Conservation (phyloP, 2,113 vertebrate species). For the Thunnus maccoyii region DNA sequence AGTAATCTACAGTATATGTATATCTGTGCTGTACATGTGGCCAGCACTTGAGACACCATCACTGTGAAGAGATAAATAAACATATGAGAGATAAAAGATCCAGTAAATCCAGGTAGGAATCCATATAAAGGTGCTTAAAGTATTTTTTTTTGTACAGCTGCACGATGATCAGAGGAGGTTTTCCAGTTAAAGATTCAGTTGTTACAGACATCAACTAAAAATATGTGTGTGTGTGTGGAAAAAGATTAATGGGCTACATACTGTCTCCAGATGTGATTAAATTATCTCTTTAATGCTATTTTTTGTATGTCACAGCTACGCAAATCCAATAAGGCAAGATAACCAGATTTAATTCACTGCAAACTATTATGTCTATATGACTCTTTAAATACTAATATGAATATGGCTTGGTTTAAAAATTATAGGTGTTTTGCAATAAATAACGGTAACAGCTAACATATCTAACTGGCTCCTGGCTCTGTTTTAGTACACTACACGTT, state of each 20-base stretch:
- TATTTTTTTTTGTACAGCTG: slow-evolving; percentile 67
- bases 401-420: slow-evolving; percentile 44
- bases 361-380: not conserved
- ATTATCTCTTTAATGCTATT: not conserved
- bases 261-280: not conserved
- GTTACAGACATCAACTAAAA: slow-evolving; percentile 23
- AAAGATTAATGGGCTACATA: slow-evolving; percentile 4
- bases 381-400: slow-evolving; percentile 15
- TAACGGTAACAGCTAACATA: not conserved
- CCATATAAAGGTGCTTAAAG: slow-evolving; percentile 74
- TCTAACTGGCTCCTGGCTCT: not conserved
- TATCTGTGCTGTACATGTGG: slow-evolving; percentile 52
- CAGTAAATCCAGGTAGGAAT: slow-evolving; percentile 71
- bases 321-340: not conserved
- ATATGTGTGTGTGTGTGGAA: not conserved
- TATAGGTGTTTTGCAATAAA: slow-evolving; percentile 13
- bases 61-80: slow-evolving; percentile 55
- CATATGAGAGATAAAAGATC: slow-evolving; percentile 37
- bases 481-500: slow-evolving; percentile 5
- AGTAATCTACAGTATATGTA: not conserved
- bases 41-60: slow-evolving; percentile 46
- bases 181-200: slow-evolving; percentile 67
- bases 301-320: not conserved
- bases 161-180: slow-evolving; percentile 70
- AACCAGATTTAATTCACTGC: slow-evolving; percentile 1